Base-by-base conservation (phyloP, 2,888 invertebrate genomes). In the Ganaspis brasiliensis region DNA sequence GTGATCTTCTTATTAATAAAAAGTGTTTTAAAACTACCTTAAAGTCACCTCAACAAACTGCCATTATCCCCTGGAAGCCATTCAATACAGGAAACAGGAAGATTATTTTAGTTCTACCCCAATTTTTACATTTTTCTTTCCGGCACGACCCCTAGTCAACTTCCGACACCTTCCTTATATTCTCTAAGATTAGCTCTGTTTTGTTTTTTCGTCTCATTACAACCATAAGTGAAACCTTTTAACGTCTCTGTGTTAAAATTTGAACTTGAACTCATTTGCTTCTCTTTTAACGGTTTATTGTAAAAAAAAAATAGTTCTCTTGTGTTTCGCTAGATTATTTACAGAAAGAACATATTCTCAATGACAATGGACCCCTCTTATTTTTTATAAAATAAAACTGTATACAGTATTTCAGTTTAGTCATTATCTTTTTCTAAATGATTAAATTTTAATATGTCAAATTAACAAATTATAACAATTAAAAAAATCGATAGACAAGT, bases 11-110 rank as follows among this genome's bases (percentile, higher is more conserved):
- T 21, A 67, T 45, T 67, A 45, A 40, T 31, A 24, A 26, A 19
- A 67, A 6, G 19, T 21, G 63, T 16, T n/a, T 59, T 9, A n/a
- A 16, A 26, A 59, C 19, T 52, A 12, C 63, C 19, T 52, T n/a
- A n/a, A 52, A 37, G 21, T 10, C 21, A 37, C 37, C 37, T 61
- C 37, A 40, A 45, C 6, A n/a, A 45, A 40, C 12, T 19, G 21
- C 45, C 14, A 21, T 45, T 14, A 14, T n/a, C 16, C n/a, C 14
- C 19, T 5, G 10, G 61, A 45, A 67, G 45, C 40, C 40, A 14
- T 24, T 40, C 63, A 40, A 40, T 40, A 67, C 8, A 40, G 67
- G 67, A 67, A 67, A 40, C 40, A 45, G 45, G 40, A 0, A n/a
- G 2, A 57, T 16, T 31, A 8, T 31, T 31, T 31, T 6, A 31